These are phyloP conservation scores for Chloroceryle inda DNA, from an alignment of 2,797 vertebrate genomes.

Conservation along the genomic window DNA sequence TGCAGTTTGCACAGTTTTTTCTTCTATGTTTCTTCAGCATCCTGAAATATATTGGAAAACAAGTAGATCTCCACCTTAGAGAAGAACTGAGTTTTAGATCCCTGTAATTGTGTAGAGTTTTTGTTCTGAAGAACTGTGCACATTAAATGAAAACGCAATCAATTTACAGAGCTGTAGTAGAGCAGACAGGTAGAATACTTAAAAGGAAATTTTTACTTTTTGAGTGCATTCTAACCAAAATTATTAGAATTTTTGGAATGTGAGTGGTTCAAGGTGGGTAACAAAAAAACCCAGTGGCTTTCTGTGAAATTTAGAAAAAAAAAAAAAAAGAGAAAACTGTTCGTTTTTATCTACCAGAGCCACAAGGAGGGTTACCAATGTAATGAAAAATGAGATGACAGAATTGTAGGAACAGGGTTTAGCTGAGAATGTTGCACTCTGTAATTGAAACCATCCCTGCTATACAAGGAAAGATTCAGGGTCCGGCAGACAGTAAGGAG, in stretches of 20 bases:
- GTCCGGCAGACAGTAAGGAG: background rate
- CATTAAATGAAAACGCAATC: background rate
- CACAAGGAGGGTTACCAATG: background rate
- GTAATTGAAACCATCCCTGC: background rate
- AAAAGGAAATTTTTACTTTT: background rate
- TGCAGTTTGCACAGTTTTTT: background rate
- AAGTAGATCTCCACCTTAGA: background rate
- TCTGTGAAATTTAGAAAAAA: background rate
- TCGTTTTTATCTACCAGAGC: background rate
- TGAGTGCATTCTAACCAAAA: background rate
- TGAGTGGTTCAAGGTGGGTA: background rate
- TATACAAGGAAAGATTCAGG: background rate
- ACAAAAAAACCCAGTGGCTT: background rate
- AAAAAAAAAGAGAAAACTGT: background rate
- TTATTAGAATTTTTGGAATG: background rate
- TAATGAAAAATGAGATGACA: conserved; percentile 10
- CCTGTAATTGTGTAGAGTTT: background rate
- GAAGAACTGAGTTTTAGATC: background rate
- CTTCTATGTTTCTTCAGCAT: background rate
- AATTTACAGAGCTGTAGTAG: background rate
- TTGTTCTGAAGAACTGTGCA: background rate
- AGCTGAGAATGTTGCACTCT: background rate
- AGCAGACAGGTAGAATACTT: background rate
- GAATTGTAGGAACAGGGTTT: background rate
- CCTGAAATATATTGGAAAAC: background rate